Base-by-base conservation (phyloP, 1,140 invertebrate genomes). In the Aleiodes sp. region DNA sequence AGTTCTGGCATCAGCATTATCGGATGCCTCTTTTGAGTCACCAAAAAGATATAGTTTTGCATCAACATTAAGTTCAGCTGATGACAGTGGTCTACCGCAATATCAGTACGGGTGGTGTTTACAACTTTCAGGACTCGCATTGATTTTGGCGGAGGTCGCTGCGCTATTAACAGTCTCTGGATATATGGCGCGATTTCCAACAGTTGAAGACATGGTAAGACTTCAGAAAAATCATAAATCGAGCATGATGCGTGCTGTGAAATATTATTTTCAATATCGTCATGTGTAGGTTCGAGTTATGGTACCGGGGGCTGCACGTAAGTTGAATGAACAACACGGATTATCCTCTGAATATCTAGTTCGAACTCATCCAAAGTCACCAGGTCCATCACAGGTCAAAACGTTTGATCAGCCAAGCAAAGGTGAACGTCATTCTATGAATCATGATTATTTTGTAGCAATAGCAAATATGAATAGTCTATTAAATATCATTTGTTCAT, bases 101-200 rank as follows among this genome's bases (percentile, higher is more conserved):
- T 91, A 91, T 81, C 86, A 87, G 21, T 93, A 93, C 78, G 92
- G 91, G 46, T 92, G 91, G 90, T 91, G 90, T 66, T 92, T 92
- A 77, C 89, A 92, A 74, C 87, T 90, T 10, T 91, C 91, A 4
- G 89, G 90, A 26, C 83, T 88, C 37, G 89, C 90, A 39, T 87
- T 93, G 69, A 88, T 93, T 68, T 84, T 91, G 73, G 88, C 90
- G 7, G 90, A 92, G 82, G 78, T 92, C 59, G 89, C 91, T 0
- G 92, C 90, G 1, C 84, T 90, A 16, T 84, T 92, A 63, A 89
- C 88, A 43, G 88, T 92, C 33, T 88, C 88, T 0, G 89, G 89
- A 33, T 91, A 91, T 79, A 86, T 91, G 75, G 87, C 89, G 35
- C 84, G 89, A 57, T 91, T 90, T 76, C 86, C 89, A 4, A 88